A percentile compares a stretch with the other conserved stretches of the same genome.
phyloP scores from a whole-genome alignment of 2,797 vertebrate genomes.

The Gallinago nigripennis region DNA sequence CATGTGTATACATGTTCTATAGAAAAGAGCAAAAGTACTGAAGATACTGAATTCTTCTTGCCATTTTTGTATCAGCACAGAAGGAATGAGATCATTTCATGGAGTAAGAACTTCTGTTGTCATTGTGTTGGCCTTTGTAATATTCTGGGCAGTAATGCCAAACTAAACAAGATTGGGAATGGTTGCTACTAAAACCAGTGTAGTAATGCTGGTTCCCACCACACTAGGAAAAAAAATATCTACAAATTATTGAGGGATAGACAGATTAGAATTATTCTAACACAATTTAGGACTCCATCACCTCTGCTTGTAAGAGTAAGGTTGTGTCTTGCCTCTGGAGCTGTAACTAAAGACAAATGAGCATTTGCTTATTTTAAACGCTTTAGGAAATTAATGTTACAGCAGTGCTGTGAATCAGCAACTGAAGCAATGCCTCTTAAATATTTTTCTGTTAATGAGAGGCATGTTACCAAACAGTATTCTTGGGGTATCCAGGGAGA shows the following conservation, averaged over 20 bases:
- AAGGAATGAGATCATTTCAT: not conserved
- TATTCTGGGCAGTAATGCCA: not conserved
- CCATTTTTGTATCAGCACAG: not conserved
- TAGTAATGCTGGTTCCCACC: not conserved
- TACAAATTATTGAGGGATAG: not conserved
- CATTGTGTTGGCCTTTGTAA: not conserved
- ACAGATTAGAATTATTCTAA: not conserved
- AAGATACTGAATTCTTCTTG: not conserved
- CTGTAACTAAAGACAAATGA: not conserved
- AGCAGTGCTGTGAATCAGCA: not conserved
- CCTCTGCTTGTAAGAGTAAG: not conserved
- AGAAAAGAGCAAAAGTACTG: not conserved
- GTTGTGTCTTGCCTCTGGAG: not conserved
- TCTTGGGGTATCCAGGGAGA: not conserved
- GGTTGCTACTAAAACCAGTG: not conserved
- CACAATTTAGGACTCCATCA: not conserved
- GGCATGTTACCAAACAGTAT: not conserved
- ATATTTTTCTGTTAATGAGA: not conserved
- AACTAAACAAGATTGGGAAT: not conserved
- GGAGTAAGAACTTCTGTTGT: not conserved
- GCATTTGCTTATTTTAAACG: not conserved
- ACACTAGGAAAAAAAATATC: accelerated
- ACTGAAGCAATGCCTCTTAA: not conserved
- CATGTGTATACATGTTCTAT: accelerated
- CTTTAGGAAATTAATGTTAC: not conserved